A percentile compares a stretch with the other conserved stretches of the same genome.
Conservation (phyloP, 2,113 vertebrate species). For the Gymnarchus niloticus region DNA sequence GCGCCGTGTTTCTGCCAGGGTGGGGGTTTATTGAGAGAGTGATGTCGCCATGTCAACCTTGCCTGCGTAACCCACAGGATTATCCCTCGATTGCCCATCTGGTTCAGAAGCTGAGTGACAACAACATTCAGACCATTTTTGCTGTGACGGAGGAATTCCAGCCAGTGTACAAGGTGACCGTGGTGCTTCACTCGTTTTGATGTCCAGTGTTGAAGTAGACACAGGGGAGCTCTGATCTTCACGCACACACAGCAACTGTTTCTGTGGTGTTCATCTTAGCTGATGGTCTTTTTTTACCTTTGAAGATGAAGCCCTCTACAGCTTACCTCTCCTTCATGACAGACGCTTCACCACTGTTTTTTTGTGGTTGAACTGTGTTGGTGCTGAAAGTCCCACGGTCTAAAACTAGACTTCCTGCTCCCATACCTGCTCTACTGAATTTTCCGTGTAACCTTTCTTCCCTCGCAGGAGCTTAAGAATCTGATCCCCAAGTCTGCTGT, state of each 20-base stretch:
- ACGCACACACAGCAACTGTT: too few species aligned
- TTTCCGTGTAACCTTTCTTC: neutral
- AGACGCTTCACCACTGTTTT: too few species aligned
- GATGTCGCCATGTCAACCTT: neutral
- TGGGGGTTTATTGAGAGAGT: neutral
- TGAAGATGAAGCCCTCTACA: neutral
- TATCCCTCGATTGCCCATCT: constrained; percentile 97
- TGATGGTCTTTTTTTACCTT: neutral
- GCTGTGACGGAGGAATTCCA: constrained; percentile 95
- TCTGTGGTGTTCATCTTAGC: neutral
- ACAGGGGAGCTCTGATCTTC: neutral
- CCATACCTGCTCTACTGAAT: neutral
- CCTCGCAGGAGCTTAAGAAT: constrained; percentile 84
- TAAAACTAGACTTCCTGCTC: neutral
- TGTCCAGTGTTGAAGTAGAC: neutral
- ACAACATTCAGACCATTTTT: constrained; percentile 98
- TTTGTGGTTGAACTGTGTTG: too few species aligned
- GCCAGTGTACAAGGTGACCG: constrained; percentile 84
- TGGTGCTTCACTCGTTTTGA: neutral
- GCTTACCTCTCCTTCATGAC: neutral
- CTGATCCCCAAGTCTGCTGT: constrained; percentile 97
- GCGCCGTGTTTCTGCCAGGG: neutral
- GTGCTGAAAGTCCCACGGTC: neutral
- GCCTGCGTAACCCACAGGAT: constrained; percentile 63
- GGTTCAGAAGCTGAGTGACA: constrained; percentile 95